These are phyloP conservation scores for Tiliacea aurago DNA, from an alignment of 2,888 invertebrate genomes.

Conservation along the genomic window DNA sequence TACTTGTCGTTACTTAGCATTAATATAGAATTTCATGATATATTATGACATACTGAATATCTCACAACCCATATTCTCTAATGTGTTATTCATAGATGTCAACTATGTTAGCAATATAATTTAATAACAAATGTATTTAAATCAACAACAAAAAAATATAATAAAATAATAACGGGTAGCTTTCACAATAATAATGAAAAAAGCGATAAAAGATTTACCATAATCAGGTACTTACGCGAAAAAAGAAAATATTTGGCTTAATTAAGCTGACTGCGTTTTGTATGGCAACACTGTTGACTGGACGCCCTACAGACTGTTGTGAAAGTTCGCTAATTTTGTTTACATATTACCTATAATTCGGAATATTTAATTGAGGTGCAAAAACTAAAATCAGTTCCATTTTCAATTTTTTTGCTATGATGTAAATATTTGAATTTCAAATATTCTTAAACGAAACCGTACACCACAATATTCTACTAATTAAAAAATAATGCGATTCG, in stretches of 20 bases:
- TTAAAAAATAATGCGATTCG: not conserved
- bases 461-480: not conserved
- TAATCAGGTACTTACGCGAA: conserved; percentile 69
- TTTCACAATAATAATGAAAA: conserved; percentile 65
- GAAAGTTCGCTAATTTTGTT: conserved; percentile 19
- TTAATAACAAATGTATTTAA: conserved; percentile 61
- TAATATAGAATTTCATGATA: conserved; percentile 58
- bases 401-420: not conserved
- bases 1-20: conserved; percentile 60
- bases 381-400: not conserved
- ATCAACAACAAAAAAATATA: conserved; percentile 65
- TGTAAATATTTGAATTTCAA: conserved; percentile 17
- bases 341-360: too few species aligned
- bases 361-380: not conserved
- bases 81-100: conserved; percentile 32
- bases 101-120: conserved; percentile 50
- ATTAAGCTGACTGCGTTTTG: conserved; percentile 62
- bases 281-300: conserved; percentile 69
- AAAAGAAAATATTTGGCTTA: conserved; percentile 69
- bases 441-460: conserved; percentile 1
- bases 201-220: conserved; percentile 58
- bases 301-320: conserved; percentile 45
- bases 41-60: conserved; percentile 54
- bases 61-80: conserved; percentile 63
- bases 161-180: conserved; percentile 60